Percentiles rank a stretch among this genome's conserved stretches.
phyloP scores from a whole-genome alignment of 2,888 invertebrate species.

The Macrosoma leucophasiata region DNA sequence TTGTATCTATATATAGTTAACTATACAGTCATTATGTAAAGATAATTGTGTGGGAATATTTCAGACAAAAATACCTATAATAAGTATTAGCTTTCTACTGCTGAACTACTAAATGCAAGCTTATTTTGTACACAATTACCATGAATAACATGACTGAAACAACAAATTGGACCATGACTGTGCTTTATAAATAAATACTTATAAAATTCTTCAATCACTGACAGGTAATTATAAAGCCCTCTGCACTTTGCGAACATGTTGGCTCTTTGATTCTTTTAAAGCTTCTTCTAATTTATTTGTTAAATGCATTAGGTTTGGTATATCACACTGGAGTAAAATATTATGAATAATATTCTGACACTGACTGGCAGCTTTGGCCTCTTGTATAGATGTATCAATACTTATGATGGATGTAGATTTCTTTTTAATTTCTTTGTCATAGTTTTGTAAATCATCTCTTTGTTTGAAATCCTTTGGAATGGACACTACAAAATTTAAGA shows the following conservation, averaged over 20 bases:
- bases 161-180: no score
- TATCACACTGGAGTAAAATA: conserved; percentile 68
- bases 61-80: no score
- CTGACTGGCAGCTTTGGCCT: conserved; percentile 59
- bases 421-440: conserved; percentile 12
- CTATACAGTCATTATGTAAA: no score
- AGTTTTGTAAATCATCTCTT: conserved; percentile 24
- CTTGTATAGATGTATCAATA: conserved; percentile 45
- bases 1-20: no score
- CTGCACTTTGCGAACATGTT: conserved; percentile 73
- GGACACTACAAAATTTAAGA: conserved; percentile 56
- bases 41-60: no score
- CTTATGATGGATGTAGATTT: conserved; percentile 28
- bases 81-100: no score
- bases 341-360: conserved; percentile 58
- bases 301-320: conserved; percentile 72
- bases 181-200: no score
- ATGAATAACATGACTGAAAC: no score
- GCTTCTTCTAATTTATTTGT: conserved; percentile 73
- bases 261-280: conserved; percentile 73
- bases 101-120: no score
- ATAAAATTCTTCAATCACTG: no score
- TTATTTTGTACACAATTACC: no score
- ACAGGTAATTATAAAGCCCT: conserved; percentile 65
- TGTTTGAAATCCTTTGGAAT: conserved; percentile 50